Percentiles rank a stretch among this genome's conserved stretches.
phyloP scores from a whole-genome alignment of 1,140 invertebrate species.

The Megathymus violae region DNA sequence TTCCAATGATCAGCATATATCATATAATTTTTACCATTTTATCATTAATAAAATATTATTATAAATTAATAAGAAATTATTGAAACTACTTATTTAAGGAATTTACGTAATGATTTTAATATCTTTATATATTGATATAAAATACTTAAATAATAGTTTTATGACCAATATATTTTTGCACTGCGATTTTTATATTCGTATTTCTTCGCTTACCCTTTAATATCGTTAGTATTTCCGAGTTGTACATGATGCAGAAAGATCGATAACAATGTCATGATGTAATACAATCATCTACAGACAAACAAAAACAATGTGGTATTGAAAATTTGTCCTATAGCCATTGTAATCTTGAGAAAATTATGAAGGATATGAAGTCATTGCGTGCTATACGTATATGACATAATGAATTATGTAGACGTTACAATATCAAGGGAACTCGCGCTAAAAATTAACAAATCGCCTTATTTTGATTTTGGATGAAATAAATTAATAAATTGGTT shows the following conservation, averaged over 20 bases:
- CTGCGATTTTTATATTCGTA: neutral
- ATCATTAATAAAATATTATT: too few relatives aligned
- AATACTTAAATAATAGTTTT: too few relatives aligned
- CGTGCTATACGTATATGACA: conserved; percentile 2
- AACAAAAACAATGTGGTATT: conserved; percentile 20
- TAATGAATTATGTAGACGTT: neutral
- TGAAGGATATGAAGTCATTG: conserved; percentile 13
- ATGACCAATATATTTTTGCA: neutral
- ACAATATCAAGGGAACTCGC: conserved; percentile 21
- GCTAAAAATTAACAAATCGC: too few relatives aligned
- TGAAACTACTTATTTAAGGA: too few relatives aligned
- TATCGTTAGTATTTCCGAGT: neutral
- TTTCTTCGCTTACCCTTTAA: neutral
- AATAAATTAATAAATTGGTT: too few relatives aligned
- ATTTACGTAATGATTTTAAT: too few relatives aligned
- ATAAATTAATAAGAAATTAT: too few relatives aligned
- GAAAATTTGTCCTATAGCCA: conserved; percentile 5
- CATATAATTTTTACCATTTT: too few relatives aligned
- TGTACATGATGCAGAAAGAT: too few relatives aligned
- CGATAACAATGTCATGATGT: conserved; percentile 20
- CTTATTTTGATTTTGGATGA: too few relatives aligned
- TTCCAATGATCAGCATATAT: too few relatives aligned
- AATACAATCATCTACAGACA: conserved; percentile 11
- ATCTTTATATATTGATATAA: too few relatives aligned
- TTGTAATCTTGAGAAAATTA: conserved; percentile 21